phyloP scores from a whole-genome alignment of 2,113 vertebrate genomes.

The Aspiorhynchus laticeps region DNA sequence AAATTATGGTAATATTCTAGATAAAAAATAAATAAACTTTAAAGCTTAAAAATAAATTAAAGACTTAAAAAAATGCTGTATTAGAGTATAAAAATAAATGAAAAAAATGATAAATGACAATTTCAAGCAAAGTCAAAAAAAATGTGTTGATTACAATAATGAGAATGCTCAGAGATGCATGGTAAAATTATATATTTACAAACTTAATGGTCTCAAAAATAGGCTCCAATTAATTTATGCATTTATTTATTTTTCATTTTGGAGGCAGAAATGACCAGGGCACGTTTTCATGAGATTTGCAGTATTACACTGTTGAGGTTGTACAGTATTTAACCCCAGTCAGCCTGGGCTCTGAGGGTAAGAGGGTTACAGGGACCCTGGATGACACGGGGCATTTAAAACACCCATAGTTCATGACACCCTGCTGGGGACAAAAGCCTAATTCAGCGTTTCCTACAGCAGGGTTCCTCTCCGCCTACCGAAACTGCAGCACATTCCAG shows the following conservation, averaged over 20 bases:
- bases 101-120: too few relatives aligned
- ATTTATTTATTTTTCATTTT: neutral
- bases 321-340: neutral
- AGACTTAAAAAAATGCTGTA: too few relatives aligned
- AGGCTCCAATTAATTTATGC: neutral
- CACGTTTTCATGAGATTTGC: neutral
- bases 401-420: neutral
- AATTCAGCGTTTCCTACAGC: neutral
- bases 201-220: neutral
- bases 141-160: too few relatives aligned
- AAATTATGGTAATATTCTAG: neutral
- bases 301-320: neutral
- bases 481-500: conserved; percentile 45
- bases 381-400: neutral
- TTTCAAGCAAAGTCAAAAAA: too few relatives aligned
- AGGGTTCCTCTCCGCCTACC: conserved; percentile 15
- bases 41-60: too few relatives aligned
- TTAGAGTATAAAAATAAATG: too few relatives aligned
- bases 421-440: neutral
- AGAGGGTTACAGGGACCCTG: conserved; percentile 9
- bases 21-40: too few relatives aligned
- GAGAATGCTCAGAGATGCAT: too few relatives aligned
- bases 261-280: neutral
- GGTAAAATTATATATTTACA: neutral
- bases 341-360: neutral